Base-by-base conservation (phyloP, 1,140 invertebrate species). In the Meloidogyne chitwoodi region DNA sequence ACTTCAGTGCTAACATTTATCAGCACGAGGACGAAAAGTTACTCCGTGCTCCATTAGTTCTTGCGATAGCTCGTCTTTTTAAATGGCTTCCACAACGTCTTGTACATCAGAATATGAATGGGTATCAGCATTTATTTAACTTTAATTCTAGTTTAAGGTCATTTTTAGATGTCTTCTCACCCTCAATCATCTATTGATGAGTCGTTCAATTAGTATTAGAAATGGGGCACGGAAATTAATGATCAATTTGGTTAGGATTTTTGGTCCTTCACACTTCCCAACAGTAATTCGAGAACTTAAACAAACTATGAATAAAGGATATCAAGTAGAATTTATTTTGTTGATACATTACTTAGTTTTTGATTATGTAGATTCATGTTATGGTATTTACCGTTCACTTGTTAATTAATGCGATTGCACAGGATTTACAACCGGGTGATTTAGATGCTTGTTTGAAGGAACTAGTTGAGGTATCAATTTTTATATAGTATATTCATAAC, bases 21-120 rank as follows among this genome's bases (percentile, higher is more conserved):
- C 88, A 87, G 79, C 84, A 88, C 38, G 90, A 91, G 76, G 93
- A 96, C 83, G 92, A 95, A 79, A 94, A 97, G 85, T 92, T 97
- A 79, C 88, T 93, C 74, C 90, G 93, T 74, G 92, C 97, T 14
- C 95, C 96, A 0, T 92, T 98, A 79, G 94, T 94, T 0, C 88
- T 97, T 56, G 94, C 95, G 0, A 90, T 96, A 79, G 93, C 97
- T 0, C 96, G 96, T 86, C 85, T 99, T 26, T 85, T 99, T 14
- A 93, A 96, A 83, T 92, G 92, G 81, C 88, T 98, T 48, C 95
- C 95, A 0, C 88, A 74, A 41, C 68, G 62, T 90, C 78, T 93
- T 31, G 84, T 96, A 19, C 90, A 93, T 48, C 88, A 90, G 67
- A 92, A 94, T 88, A 87, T 97, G 48, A 92, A 93, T 82, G 70